Evolutionary conservation across 2,797 vertebrate genomes (phyloP).

Genomic region (Pseudomugil gertrudae): DNA sequence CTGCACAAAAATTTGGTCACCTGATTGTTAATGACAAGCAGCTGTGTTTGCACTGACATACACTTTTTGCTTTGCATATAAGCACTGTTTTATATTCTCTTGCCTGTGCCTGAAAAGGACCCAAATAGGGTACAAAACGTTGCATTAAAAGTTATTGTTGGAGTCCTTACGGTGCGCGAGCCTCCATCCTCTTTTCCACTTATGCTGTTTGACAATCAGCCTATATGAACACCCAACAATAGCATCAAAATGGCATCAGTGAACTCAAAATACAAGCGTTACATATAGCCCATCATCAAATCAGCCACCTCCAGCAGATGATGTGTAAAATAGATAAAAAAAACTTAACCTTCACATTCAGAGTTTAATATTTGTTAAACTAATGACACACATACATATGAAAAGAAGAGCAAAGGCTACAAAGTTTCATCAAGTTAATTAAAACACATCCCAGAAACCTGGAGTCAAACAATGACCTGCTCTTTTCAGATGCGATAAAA

Average conservation of each 20-base stretch:
- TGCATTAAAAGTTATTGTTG: too few relatives aligned
- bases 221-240: neutral
- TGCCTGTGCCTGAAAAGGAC: too few relatives aligned
- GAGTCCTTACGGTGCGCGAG: too few relatives aligned
- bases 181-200: too few relatives aligned
- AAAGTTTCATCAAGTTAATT: conserved; percentile 25
- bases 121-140: too few relatives aligned
- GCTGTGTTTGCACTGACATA: too few relatives aligned
- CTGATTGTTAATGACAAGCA: too few relatives aligned
- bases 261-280: neutral
- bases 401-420: conserved; percentile 4
- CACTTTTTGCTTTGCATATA: too few relatives aligned
- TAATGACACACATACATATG: conserved; percentile 5
- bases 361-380: conserved; percentile 36
- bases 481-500: conserved; percentile 19
- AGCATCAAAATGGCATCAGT: conserved; percentile 7
- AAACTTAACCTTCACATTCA: conserved; percentile 25
- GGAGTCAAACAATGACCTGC: conserved; percentile 27
- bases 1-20: too few relatives aligned
- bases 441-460: conserved; percentile 11
- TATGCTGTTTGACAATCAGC: neutral
- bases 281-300: conserved; percentile 19
- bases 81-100: too few relatives aligned
- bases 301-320: conserved; percentile 40
- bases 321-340: conserved; percentile 23